Percentiles rank a stretch among this genome's conserved stretches.
These are phyloP conservation scores for Homarus americanus DNA, from an alignment of 1,140 invertebrate species.

Conservation along the genomic window DNA sequence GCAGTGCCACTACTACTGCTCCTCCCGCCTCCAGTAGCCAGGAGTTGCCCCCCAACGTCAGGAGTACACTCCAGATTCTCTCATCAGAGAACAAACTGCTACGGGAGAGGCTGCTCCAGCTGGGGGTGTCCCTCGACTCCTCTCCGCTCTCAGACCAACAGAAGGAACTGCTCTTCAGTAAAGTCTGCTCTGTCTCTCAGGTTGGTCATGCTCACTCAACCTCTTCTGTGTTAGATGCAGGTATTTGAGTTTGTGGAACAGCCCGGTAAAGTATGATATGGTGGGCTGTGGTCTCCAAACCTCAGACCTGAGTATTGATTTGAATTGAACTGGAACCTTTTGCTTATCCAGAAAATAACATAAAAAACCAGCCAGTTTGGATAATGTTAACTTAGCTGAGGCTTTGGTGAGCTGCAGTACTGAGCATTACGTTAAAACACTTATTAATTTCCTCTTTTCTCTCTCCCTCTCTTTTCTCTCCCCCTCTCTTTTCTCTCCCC, in stretches of 20 bases:
- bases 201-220: too few relatives aligned
- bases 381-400: too few relatives aligned
- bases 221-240: too few relatives aligned
- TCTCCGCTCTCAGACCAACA: slow-evolving; percentile 89
- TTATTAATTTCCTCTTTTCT: background rate
- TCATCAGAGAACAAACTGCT: slow-evolving; percentile 84
- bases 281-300: too few relatives aligned
- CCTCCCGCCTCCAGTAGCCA: background rate
- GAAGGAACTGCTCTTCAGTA: slow-evolving; percentile 86
- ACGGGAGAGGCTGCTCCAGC: slow-evolving; percentile 85
- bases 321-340: too few relatives aligned
- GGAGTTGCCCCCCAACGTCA: slow-evolving; percentile 22
- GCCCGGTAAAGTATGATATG: too few relatives aligned
- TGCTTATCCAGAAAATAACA: too few relatives aligned
- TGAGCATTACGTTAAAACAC: too few relatives aligned
- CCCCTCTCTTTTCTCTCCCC: background rate
- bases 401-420: too few relatives aligned
- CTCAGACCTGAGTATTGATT: too few relatives aligned
- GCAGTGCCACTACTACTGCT: background rate
- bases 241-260: too few relatives aligned
- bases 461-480: background rate
- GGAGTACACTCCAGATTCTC: slow-evolving; percentile 45
- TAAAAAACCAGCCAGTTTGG: too few relatives aligned
- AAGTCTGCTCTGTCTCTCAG: slow-evolving; percentile 82
- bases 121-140: slow-evolving; percentile 77